Evolutionary conservation across 2,113 vertebrate species (phyloP).

Genomic region (Pedionomus torquatus): DNA sequence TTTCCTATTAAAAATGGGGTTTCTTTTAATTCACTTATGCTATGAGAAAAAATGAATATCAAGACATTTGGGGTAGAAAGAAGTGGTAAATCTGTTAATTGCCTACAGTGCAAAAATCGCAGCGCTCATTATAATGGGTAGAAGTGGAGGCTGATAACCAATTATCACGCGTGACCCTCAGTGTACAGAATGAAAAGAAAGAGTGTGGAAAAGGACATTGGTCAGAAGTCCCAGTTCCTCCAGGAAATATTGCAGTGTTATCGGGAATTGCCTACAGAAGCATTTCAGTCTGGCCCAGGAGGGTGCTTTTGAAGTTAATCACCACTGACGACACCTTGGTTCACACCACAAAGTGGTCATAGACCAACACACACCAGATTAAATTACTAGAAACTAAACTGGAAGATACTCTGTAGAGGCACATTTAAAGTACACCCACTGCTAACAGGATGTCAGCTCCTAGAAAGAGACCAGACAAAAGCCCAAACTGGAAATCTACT

Average conservation of each 20-base stretch:
- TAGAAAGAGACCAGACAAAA: background rate
- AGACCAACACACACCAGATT: background rate
- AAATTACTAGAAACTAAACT: background rate
- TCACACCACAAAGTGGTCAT: background rate
- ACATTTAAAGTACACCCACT: background rate
- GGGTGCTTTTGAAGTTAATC: background rate
- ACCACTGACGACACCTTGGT: accelerated
- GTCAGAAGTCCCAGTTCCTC: background rate
- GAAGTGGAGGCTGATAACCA: background rate
- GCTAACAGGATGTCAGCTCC: background rate
- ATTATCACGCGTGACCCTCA: accelerated
- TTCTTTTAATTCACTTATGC: background rate
- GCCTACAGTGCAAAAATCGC: background rate
- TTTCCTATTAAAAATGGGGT: background rate
- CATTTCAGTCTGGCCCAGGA: background rate
- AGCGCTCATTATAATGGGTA: background rate
- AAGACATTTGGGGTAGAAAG: background rate
- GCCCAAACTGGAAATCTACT: background rate
- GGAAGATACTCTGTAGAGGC: background rate
- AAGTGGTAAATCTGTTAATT: background rate
- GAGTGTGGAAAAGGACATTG: background rate
- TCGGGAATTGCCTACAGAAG: background rate
- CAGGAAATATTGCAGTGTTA: background rate
- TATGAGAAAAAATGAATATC: background rate
- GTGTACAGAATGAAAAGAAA: background rate